phyloP scores from a whole-genome alignment of 1,140 invertebrate species.

The Hyles vespertilio region DNA sequence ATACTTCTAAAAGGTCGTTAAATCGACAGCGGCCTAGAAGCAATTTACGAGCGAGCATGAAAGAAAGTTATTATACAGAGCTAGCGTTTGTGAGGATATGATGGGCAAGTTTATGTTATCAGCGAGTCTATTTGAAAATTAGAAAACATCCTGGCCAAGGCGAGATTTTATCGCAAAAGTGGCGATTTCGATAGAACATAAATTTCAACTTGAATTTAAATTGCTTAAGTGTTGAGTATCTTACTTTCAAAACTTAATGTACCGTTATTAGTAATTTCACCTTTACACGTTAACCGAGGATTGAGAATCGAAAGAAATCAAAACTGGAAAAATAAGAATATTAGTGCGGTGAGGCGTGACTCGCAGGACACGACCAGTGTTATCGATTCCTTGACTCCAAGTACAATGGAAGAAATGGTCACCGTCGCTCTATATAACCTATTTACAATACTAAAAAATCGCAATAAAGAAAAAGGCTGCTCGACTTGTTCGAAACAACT shows the following conservation, averaged over 20 bases:
- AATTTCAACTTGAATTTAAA: constrained; percentile 9
- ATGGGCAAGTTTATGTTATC: constrained; percentile 23
- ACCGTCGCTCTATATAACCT: background rate
- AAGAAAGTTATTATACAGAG: constrained; percentile 46
- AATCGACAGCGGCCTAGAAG: constrained; percentile 42
- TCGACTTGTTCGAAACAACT: too few relatives aligned
- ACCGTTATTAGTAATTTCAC: background rate
- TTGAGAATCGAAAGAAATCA: constrained; percentile 3
- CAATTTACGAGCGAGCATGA: constrained; percentile 43
- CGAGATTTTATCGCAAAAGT: constrained; percentile 10
- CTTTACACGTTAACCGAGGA: background rate
- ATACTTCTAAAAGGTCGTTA: constrained; percentile 39
- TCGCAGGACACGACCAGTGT: constrained; percentile 40
- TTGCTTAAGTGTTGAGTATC: constrained; percentile 13
- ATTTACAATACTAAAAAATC: background rate
- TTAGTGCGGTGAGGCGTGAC: constrained; percentile 35
- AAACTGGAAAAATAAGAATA: constrained; percentile 13
- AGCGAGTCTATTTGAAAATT: constrained; percentile 16
- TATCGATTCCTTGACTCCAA: constrained; percentile 37
- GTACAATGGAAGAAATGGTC: background rate
- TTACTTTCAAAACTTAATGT: constrained; percentile 13
- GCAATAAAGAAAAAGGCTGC: too few relatives aligned
- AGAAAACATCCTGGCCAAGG: constrained; percentile 11
- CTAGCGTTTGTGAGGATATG: constrained; percentile 29
- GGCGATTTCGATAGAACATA: constrained; percentile 12